Percentiles rank a stretch among this genome's conserved stretches.
These are phyloP conservation scores for Sitodiplosis mosellana DNA, from an alignment of 1,140 invertebrate species.

Conservation along the genomic window DNA sequence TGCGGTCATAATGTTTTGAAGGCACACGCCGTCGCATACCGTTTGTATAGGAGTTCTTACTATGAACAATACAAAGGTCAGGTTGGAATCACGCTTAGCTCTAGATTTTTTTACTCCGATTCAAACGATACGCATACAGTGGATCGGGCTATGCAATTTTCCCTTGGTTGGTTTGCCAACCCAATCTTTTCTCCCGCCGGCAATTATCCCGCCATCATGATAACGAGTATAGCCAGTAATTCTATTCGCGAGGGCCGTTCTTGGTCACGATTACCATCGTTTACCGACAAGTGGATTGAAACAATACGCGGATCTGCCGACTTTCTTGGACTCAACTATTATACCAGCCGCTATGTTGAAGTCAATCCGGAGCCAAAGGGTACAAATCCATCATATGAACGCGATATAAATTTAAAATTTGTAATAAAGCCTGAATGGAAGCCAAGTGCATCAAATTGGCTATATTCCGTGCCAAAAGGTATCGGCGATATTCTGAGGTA, in stretches of 20 bases:
- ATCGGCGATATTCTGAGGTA: constrained; percentile 33
- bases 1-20: constrained; percentile 32
- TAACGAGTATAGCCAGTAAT: constrained; percentile 29
- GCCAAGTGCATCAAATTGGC: constrained; percentile 25
- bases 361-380: constrained; percentile 7
- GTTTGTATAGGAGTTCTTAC: constrained; percentile 21
- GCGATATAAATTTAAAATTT: constrained; percentile 21
- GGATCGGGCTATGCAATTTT: constrained; percentile 27
- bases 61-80: constrained; percentile 21
- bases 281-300: constrained; percentile 26
- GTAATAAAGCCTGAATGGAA: constrained; percentile 25
- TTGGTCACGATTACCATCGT: constrained; percentile 30
- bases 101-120: constrained; percentile 29
- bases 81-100: constrained; percentile 31
- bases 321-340: constrained; percentile 38
- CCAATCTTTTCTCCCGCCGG: constrained; percentile 37
- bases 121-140: constrained; percentile 20
- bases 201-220: constrained; percentile 41
- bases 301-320: constrained; percentile 31
- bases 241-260: constrained; percentile 30
- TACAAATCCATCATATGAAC: constrained; percentile 15
- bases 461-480: constrained; percentile 18
- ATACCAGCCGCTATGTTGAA: constrained; percentile 27
- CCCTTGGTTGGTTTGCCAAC: constrained; percentile 42
- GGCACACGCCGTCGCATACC: constrained; percentile 33